These are phyloP conservation scores for Procambarus virginalis DNA, from an alignment of 1,140 invertebrate genomes.

Conservation along the genomic window DNA sequence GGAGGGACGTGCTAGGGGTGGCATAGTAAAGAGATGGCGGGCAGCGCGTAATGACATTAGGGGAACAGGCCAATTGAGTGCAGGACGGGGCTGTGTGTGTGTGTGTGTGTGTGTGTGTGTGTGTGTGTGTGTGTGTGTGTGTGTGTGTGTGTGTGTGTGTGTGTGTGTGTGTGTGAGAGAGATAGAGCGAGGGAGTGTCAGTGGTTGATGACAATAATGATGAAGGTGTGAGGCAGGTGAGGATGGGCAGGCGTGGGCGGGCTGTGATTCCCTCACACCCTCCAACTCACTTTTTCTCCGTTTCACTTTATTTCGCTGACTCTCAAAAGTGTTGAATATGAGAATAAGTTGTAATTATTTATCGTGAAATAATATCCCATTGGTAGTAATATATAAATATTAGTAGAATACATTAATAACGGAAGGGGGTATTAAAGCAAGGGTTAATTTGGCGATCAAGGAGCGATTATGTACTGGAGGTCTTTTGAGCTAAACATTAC, in stretches of 20 bases:
- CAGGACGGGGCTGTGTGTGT: neutral
- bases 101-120: neutral
- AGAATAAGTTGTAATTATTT: too few relatives aligned
- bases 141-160: too few relatives aligned
- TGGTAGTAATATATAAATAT: too few relatives aligned
- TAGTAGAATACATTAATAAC: too few relatives aligned
- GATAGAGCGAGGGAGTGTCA: neutral
- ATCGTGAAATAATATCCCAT: too few relatives aligned
- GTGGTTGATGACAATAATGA: neutral
- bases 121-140: neutral
- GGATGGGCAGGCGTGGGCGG: neutral
- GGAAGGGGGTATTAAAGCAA: too few relatives aligned
- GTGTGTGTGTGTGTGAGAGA: too few relatives aligned
- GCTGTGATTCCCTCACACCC: slow-evolving; percentile 21
- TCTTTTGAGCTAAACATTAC: slow-evolving; percentile 29
- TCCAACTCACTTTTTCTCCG: slow-evolving; percentile 6
- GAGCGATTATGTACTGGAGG: too few relatives aligned
- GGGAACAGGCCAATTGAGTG: neutral
- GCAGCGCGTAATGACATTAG: too few relatives aligned
- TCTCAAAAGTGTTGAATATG: neutral
- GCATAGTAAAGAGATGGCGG: too few relatives aligned
- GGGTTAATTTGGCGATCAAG: too few relatives aligned
- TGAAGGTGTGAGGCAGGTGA: neutral
- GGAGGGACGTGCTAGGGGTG: too few relatives aligned
- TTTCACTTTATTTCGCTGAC: neutral